Base-by-base conservation (phyloP, 1,140 invertebrate genomes). In the honey bee (Apis mellifera) region DNA sequence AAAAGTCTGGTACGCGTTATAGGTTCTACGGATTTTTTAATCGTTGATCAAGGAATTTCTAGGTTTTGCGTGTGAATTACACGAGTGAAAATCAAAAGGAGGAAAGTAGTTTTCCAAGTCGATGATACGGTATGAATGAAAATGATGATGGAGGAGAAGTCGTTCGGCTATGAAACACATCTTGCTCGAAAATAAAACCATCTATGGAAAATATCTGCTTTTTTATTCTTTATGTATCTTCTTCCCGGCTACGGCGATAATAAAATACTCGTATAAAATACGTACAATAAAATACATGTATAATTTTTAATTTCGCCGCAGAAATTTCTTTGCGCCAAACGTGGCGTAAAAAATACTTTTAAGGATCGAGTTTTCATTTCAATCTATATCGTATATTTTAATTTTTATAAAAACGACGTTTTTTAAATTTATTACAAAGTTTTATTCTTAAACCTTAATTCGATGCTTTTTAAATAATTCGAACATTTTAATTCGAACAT, bases 71-170 rank as follows among this genome's bases (percentile, higher is more conserved):
- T 64, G 21, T 57, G n/a, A n/a, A 5, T 57, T 19, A 21, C 55
- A 72, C 54, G 17, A 57, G 54, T 72, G 42, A 26, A 75, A 52
- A 64, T 75, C 42, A 64, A 75, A 64, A 75, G 54, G 12, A n/a
- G 59, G 12, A 64, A 19, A 48, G 7, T 75, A 48, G 17, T 76
- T 76, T 65, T 76, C 15, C 23, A 1, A 65, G 59, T 19, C 26
- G 12, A 32, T 32, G 50, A 15, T 52, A 60, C 15, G 13, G n/a
- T 1, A 32, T 5, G 74, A 60, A 73, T 73, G 74, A 65, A 76
- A 76, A 54, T 54, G 12, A 12, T 17, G 50, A 65, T 65, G 12
- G 23, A 65, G 12, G 23, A 65, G 26, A 42, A 54, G 48, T 75
- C 59, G 3, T 62, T 26, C 73, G 59, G 4, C 59, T 64, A n/a